phyloP scores from a whole-genome alignment of 1,140 invertebrate species.

The Paraescarpia echinospica region DNA sequence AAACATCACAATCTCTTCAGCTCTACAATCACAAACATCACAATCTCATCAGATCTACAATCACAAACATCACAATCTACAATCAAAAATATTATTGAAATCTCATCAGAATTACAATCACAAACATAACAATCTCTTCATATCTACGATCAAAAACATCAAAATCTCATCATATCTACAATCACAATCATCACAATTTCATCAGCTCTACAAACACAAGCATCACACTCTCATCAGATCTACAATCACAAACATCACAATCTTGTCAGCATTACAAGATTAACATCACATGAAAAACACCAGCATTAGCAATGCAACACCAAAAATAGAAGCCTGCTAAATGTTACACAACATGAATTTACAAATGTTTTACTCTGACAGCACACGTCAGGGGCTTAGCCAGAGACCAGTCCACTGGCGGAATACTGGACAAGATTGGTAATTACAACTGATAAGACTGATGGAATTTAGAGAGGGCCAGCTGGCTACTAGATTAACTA shows the following conservation, averaged over 20 bases:
- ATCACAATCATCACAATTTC: neutral
- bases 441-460: too few relatives aligned
- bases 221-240: conserved; percentile 42
- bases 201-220: too few relatives aligned
- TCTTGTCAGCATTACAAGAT: conserved; percentile 82
- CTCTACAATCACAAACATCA: too few relatives aligned
- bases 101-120: neutral
- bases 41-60: too few relatives aligned
- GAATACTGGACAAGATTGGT: too few relatives aligned
- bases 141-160: neutral
- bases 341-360: neutral
- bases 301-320: neutral
- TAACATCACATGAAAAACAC: conserved; percentile 29
- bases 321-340: neutral
- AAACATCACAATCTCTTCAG: neutral
- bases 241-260: conserved; percentile 98
- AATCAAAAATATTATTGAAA: too few relatives aligned
- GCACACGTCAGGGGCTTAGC: too few relatives aligned
- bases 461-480: too few relatives aligned
- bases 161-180: neutral
- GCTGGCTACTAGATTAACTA: too few relatives aligned
- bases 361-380: neutral
- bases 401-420: too few relatives aligned
- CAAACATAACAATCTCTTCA: neutral
- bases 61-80: too few relatives aligned